Evolutionary conservation across 1,140 invertebrate species (phyloP), one percentile per base, ranked within the genome.

Genomic region (Hypsibius dujardini): DNA sequence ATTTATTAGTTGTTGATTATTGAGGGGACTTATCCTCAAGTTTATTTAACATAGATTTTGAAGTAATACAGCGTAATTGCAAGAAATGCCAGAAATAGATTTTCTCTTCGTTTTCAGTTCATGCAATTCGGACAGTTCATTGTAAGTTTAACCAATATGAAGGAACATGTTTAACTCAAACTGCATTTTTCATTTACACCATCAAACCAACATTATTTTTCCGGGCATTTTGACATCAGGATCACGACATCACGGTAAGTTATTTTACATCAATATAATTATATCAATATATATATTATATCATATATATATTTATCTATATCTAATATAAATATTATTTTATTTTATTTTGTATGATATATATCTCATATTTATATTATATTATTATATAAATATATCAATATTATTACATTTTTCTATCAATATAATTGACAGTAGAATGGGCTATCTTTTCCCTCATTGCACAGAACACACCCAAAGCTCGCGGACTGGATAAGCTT

Each of bases 71-170:
- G n/a, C n/a, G n/a, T n/a, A n/a, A n/a, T n/a, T n/a, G n/a, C n/a
- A n/a, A n/a, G n/a, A n/a, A n/a, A n/a, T n/a, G n/a, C n/a, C n/a
- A n/a, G n/a, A n/a, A n/a, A n/a, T n/a, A n/a, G 50, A 56, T n/a
- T 56, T 56, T 56, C 50, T n/a, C 50, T 67, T 67, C 42, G 3
- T 42, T 42, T 14, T 3, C 62, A 67, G 62, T 67, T 67, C 3
- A 67, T 67, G 62, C 62, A 67, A 67, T 67, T 67, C 42, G 62
- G 62, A 67, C 62, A 67, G 62, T 67, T 67, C 45, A 67, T 67
- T 67, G 62, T 67, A 67, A 67, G 62, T 67, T 3, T 56, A 7
- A 7, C n/a, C 50, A 56, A 56, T 7, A 7, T 56, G n/a, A 56
- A 56, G 50, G 7, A 56, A 56, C 7, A 56, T 7, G 50, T n/a